Evolutionary conservation across 2,797 vertebrate species (phyloP), one percentile per base, ranked within the genome.

Genomic region (Pseudochromis fuscus): DNA sequence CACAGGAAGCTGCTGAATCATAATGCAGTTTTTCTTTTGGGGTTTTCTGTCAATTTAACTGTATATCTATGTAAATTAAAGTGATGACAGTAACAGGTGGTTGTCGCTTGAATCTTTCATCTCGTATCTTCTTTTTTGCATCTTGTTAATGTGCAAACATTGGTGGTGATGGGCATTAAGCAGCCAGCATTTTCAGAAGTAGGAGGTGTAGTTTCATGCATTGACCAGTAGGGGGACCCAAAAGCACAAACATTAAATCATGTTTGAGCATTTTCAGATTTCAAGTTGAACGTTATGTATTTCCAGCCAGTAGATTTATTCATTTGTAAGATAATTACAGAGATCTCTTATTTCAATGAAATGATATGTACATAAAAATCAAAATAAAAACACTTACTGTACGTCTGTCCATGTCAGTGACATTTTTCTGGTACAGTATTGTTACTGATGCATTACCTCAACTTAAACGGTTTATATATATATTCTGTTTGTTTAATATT

Each of bases 31-130:
- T 8, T 30, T 64, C 13, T 68, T 55, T 68, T 46, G 16, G 44
- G 2, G 2, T 49, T 30, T 67, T 68, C 64, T 74, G 55, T 84
- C 77, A 42, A 44, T 84, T 75, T 82, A 67, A 81, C 72, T 93
- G 89, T 92, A 90, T 83, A 91, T 90, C 79, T 84, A 66, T 94
- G 91, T 93, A 93, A 89, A 93, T 93, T 91, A 89, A 94, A 92
- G 73, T 79, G 79, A 88, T 79, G 33, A 77, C 56, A 25, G 33
- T 66, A 60, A 81, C 30, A 33, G 0, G 11, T 45, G 28, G 23
- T 60, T 67, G 55, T 62, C 6, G 11, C 48, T 50, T 83, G 16
- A n/a, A 40, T 72, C 78, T 75, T 73, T 19, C 60, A 13, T 66
- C 10, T 45, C 24, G 24, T 31, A 65, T n/a, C n/a, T n/a, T n/a